Conservation (phyloP, 2,113 vertebrate species). For the Thamnophis sirtalis region DNA sequence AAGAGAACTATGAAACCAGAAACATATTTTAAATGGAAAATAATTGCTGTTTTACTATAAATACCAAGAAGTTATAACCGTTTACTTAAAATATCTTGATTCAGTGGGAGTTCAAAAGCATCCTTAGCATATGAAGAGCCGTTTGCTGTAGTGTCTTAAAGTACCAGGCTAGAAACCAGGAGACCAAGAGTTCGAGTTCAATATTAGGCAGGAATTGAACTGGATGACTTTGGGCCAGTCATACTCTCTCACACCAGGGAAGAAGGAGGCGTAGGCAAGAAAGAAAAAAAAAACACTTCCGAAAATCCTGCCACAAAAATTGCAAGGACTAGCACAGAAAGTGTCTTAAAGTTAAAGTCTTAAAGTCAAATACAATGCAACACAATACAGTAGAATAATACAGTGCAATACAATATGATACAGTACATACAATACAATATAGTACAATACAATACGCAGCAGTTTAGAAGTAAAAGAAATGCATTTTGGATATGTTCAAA, state of each 20-base stretch:
- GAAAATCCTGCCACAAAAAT: background rate
- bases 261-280: background rate
- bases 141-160: background rate
- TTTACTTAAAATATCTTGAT: background rate
- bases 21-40: background rate
- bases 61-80: background rate
- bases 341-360: no score
- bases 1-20: background rate
- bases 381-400: no score
- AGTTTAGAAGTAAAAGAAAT: background rate
- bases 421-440: no score
- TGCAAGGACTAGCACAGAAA: background rate
- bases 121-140: background rate
- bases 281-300: background rate
- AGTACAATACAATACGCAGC: background rate
- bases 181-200: background rate
- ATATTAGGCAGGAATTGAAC: background rate
- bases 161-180: background rate
- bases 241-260: background rate
- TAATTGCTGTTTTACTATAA: background rate
- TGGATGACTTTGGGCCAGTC: background rate
- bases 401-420: no score
- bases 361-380: background rate
- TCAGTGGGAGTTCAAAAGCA: background rate
- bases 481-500: background rate